Percentiles rank a stretch among this genome's conserved stretches.
These are phyloP conservation scores for Hypocryptadius cinnamomeus DNA, from an alignment of 2,113 vertebrate genomes.

Conservation along the genomic window DNA sequence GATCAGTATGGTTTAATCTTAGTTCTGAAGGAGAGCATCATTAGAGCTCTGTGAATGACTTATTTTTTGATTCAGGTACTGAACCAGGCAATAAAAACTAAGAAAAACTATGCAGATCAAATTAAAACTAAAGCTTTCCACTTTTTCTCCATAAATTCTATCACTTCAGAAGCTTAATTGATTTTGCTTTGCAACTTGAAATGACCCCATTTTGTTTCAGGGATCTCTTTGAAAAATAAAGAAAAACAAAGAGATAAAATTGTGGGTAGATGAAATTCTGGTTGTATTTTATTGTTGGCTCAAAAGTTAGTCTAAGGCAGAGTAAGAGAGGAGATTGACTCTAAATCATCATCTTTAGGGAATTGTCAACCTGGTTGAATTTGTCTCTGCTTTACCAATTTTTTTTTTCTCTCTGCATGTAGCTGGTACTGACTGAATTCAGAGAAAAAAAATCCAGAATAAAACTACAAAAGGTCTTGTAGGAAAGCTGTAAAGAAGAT, in stretches of 20 bases:
- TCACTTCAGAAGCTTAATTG: neutral
- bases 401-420: neutral
- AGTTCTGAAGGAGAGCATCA: neutral
- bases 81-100: neutral
- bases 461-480: neutral
- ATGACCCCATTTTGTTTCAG: neutral
- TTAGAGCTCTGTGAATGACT: neutral
- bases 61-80: neutral
- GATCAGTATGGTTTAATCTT: neutral
- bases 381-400: neutral
- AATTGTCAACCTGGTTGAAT: neutral
- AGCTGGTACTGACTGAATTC: neutral
- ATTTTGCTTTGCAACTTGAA: neutral
- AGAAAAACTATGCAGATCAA: neutral
- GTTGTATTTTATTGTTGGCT: neutral
- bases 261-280: neutral
- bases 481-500: neutral
- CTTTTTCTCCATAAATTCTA: neutral
- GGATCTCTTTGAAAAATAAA: neutral
- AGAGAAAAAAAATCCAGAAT: neutral
- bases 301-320: neutral
- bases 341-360: neutral
- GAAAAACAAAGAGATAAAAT: neutral
- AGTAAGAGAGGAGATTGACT: neutral
- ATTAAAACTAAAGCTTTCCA: neutral